Evolutionary conservation across 2,797 vertebrate species (phyloP).

Genomic region (Cynodonichthys magdalenae): DNA sequence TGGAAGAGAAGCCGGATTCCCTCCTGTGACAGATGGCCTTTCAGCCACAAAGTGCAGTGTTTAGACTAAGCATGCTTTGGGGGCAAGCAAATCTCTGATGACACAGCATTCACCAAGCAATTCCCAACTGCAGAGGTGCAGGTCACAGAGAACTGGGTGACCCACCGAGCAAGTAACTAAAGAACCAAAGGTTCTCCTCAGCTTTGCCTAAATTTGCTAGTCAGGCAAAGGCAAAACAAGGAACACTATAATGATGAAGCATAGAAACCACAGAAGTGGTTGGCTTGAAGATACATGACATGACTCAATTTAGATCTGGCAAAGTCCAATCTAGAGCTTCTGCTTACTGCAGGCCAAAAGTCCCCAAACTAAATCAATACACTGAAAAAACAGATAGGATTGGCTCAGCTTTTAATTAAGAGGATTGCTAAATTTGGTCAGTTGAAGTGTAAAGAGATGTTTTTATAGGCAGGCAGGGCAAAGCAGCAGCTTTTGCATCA

Average conservation of each 20-base stretch:
- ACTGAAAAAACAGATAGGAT: conserved; percentile 49
- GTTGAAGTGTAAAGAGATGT: conserved; percentile 74
- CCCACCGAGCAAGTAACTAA: conserved; percentile 62
- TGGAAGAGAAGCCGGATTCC: conserved; percentile 79
- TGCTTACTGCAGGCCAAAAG: conserved; percentile 61
- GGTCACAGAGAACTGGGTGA: conserved; percentile 69
- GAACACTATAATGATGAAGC: conserved; percentile 64
- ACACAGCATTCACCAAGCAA: conserved; percentile 81
- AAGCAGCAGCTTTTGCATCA: conserved; percentile 76
- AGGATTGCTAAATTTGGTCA: conserved; percentile 76
- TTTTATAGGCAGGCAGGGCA: conserved; percentile 71
- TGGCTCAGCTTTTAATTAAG: conserved; percentile 77
- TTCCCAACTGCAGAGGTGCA: conserved; percentile 74
- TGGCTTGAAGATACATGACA: conserved; percentile 66
- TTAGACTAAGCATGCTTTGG: conserved; percentile 80
- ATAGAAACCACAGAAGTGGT: conserved; percentile 63
- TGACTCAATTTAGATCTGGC: conserved; percentile 67
- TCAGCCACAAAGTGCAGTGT: conserved; percentile 82
- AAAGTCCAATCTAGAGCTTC: conserved; percentile 51
- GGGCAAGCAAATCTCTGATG: conserved; percentile 78
- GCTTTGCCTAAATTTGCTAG: conserved; percentile 51
- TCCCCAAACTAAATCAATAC: conserved; percentile 62
- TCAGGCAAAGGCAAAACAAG: conserved; percentile 44
- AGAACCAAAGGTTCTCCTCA: conserved; percentile 60
- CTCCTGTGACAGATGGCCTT: conserved; percentile 83